These are phyloP conservation scores for Oncorhynchus clarkii DNA, from an alignment of 2,113 vertebrate genomes.

Conservation along the genomic window DNA sequence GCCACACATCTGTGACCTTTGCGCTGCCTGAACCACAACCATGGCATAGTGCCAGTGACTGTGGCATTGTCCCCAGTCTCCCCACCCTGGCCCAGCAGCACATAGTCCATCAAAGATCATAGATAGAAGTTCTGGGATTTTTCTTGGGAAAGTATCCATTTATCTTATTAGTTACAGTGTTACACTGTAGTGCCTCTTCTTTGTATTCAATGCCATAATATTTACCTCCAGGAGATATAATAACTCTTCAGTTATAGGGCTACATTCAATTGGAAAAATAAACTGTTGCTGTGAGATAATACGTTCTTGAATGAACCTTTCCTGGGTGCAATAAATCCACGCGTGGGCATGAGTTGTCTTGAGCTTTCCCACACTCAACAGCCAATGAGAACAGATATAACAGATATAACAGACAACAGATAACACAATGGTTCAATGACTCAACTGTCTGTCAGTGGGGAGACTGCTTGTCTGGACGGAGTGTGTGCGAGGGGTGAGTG, in stretches of 20 bases:
- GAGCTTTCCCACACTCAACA: conserved; percentile 37
- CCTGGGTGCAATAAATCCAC: neutral
- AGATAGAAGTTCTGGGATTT: no score
- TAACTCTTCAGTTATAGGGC: neutral
- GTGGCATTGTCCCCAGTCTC: neutral
- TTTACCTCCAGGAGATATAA: neutral
- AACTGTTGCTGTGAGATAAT: neutral
- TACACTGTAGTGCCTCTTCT: neutral
- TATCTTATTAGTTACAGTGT: neutral
- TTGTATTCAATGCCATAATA: neutral
- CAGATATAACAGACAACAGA: conserved; percentile 8
- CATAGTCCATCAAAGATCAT: no score
- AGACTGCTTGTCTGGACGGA: conserved; percentile 20
- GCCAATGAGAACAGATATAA: conserved; percentile 1
- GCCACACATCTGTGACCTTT: conserved; percentile 63
- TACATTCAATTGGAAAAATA: neutral
- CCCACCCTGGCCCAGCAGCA: no score
- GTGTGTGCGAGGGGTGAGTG: conserved; percentile 15
- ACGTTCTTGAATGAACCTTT: neutral
- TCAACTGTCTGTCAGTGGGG: conserved; percentile 6
- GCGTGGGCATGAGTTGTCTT: neutral
- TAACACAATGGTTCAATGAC: conserved; percentile 7
- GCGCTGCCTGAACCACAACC: neutral
- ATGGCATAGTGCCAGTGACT: conserved; percentile 20
- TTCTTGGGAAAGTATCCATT: neutral